These are phyloP conservation scores for Eptatretus atami DNA, from an alignment of 2,797 vertebrate genomes.

Conservation along the genomic window DNA sequence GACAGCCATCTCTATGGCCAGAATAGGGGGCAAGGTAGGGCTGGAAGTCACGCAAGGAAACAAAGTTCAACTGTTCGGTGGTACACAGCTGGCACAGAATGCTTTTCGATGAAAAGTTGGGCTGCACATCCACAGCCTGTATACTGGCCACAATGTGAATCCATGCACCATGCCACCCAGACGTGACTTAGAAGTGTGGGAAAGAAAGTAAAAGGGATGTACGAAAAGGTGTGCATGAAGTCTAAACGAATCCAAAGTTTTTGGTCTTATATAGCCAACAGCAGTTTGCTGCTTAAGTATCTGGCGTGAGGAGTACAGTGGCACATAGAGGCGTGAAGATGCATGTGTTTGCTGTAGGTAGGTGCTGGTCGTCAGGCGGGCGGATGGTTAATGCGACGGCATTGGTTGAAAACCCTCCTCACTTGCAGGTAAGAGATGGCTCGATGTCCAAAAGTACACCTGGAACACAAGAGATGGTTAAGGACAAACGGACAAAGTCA, in stretches of 20 bases:
- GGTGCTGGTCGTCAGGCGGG: conserved; percentile 92
- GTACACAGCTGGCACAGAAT: no score
- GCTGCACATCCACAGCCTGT: no score
- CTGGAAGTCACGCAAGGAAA: no score
- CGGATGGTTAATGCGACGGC: conserved; percentile 97
- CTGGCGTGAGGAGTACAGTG: conserved; percentile 98
- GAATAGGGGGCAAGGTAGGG: no score
- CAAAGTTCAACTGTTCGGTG: no score
- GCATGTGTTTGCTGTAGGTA: conserved; percentile 95
- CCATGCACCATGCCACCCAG: no score
- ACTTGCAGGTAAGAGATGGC: conserved; percentile 77
- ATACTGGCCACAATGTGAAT: no score
- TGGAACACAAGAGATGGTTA: conserved; percentile 12
- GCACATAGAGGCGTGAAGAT: conserved; percentile 98
- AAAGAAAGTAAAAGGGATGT: no score
- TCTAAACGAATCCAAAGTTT: conserved; percentile 99
- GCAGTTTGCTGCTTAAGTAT: conserved; percentile 99
- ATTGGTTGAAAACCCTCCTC: conserved; percentile 98
- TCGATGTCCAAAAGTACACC: conserved; percentile 99
- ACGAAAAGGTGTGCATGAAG: no score
- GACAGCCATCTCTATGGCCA: no score
- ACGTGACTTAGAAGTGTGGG: no score
- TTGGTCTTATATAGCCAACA: conserved; percentile 99
- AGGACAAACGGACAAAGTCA: background rate
- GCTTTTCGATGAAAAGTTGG: no score